Conservation (phyloP, 2,888 invertebrate species). For the Cylindroiulus punctatus region DNA sequence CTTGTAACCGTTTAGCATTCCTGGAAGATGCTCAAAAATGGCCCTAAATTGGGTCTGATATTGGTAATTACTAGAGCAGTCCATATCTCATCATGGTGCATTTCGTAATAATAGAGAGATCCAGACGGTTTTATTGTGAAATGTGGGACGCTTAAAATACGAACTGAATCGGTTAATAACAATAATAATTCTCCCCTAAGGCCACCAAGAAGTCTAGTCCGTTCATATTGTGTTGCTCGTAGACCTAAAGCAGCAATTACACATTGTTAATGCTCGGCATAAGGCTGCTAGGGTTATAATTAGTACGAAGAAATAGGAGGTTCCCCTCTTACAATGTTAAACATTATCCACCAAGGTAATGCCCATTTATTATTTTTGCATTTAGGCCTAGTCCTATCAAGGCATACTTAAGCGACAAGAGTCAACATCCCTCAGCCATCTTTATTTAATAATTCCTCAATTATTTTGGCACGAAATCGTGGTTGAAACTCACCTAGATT, state of each 20-base stretch:
- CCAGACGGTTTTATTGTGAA: neutral
- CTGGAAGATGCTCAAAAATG: neutral
- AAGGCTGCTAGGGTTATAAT: neutral
- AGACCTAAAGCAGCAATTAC: neutral
- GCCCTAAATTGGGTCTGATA: neutral
- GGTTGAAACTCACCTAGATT: constrained; percentile 6
- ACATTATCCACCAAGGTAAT: constrained; percentile 16
- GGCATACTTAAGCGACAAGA: neutral
- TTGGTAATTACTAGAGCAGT: constrained; percentile 36
- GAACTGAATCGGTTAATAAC: constrained; percentile 43
- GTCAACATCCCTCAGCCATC: constrained; percentile 29
- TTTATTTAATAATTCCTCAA: constrained; percentile 7
- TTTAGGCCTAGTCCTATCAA: constrained; percentile 7
- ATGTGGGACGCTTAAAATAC: constrained; percentile 15
- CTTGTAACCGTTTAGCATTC: constrained; percentile 1
- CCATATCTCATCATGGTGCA: constrained; percentile 45
- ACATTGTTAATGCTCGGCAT: constrained; percentile 14
- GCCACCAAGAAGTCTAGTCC: neutral
- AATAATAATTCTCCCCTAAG: constrained; percentile 26
- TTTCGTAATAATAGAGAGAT: neutral
- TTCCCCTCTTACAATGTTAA: constrained; percentile 28
- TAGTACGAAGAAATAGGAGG: constrained; percentile 6
- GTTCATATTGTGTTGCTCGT: neutral
- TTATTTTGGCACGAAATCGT: neutral
- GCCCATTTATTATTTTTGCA: constrained; percentile 26